These are phyloP conservation scores for Phainopepla nitens DNA, from an alignment of 2,113 vertebrate species.

Conservation along the genomic window DNA sequence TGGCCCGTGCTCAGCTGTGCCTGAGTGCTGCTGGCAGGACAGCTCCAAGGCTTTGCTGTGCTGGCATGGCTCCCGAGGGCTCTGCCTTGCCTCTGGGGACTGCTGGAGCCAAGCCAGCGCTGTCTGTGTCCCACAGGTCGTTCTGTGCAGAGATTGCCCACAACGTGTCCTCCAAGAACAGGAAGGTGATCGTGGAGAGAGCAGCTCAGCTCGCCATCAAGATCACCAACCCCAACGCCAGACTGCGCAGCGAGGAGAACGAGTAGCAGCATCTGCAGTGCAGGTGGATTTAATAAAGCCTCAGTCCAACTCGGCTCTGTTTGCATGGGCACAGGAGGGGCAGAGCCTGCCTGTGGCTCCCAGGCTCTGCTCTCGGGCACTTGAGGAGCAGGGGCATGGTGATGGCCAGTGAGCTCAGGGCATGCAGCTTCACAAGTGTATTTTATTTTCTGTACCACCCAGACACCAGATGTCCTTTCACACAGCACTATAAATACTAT, in stretches of 20 bases:
- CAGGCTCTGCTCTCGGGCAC: neutral
- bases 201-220: constrained; percentile 97
- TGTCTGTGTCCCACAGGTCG: constrained; percentile 64
- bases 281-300: constrained; percentile 75
- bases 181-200: constrained; percentile 94
- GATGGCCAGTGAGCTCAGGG: neutral
- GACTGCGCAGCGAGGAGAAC: constrained; percentile 97
- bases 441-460: constrained; percentile 25
- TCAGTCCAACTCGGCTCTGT: neutral
- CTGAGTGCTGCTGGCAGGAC: rapidly evolving
- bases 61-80: rapidly evolving
- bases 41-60: rapidly evolving
- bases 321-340: neutral
- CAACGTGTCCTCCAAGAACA: constrained; percentile 98
- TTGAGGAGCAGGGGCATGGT: neutral
- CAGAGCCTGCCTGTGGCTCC: neutral
- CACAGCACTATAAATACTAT: neutral
- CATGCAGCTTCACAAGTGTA: rapidly evolving
- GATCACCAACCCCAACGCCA: constrained; percentile 96
- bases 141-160: constrained; percentile 97
- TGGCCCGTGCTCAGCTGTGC: rapidly evolving
- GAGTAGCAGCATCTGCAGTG: constrained; percentile 70
- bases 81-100: too few relatives aligned
- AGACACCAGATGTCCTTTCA: neutral
- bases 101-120: rapidly evolving